phyloP scores from a whole-genome alignment of 2,797 vertebrate genomes.

The Spheniscus humboldti region DNA sequence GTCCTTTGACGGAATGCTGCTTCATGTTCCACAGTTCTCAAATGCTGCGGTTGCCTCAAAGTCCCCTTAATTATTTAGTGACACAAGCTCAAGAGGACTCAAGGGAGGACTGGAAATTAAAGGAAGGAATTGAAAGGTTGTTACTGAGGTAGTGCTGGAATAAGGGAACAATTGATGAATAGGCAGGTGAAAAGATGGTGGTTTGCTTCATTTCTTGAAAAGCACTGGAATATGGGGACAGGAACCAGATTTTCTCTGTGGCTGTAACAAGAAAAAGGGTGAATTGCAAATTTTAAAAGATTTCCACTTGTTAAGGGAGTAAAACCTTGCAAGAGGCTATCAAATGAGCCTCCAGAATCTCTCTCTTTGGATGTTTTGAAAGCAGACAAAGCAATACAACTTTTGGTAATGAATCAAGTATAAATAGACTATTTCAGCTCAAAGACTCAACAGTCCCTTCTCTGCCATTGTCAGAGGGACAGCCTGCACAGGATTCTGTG shows the following conservation, averaged over 20 bases:
- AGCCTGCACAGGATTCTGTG: neutral
- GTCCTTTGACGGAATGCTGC: neutral
- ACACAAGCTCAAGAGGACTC: neutral
- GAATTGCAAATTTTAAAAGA: neutral
- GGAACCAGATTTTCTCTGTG: neutral
- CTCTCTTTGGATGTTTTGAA: neutral
- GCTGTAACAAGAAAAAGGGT: neutral
- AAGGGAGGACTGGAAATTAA: neutral
- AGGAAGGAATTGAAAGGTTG: neutral
- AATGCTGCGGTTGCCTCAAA: neutral
- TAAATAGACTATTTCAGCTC: neutral
- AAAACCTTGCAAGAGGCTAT: neutral
- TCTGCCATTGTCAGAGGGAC: neutral
- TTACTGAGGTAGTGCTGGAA: neutral
- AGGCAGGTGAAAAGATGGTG: neutral
- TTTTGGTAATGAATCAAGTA: neutral
- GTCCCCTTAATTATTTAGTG: neutral
- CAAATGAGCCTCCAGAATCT: neutral
- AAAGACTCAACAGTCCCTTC: neutral
- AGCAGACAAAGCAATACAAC: neutral
- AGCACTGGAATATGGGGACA: neutral
- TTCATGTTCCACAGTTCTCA: neutral
- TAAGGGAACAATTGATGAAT: neutral
- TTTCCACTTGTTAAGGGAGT: neutral
- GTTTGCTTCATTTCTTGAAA: neutral